Evolutionary conservation across 2,797 vertebrate species (phyloP), one percentile per base, ranked within the genome.

Genomic region (Chelmon rostratus): DNA sequence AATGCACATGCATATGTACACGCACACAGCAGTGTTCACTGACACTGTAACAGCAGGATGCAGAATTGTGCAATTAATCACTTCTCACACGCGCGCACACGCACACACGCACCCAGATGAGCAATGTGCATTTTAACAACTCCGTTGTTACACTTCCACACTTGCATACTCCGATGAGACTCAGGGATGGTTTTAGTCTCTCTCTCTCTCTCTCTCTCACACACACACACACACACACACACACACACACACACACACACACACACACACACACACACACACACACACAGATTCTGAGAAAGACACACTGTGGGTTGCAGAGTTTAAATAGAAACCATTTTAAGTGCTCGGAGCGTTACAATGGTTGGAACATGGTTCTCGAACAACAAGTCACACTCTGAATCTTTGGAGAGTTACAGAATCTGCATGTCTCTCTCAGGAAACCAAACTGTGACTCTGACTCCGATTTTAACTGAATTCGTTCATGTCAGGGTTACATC

Each of bases 261-360:
- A n/a, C 21, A n/a, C 47, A 49, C 19, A 21, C 46, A 47, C 46
- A 21, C 46, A 47, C 52, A 56, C 28, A 56, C 40, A 44, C 76
- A 40, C 54, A 68, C 23, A 71, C 66, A 76, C 64, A 75, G 23
- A 70, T 78, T 68, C 33, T 38, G 35, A 47, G 57, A 77, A 66
- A 84, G 66, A 75, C 1, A 23, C 77, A 69, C 35, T 61, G 54
- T 68, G 64, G 68, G 78, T 65, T 66, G 57, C 66, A 77, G 31
- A 74, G 82, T 79, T 89, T 86, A 86, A 89, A 81, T 35, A 76
- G 59, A 82, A 83, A 77, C 68, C 58, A 47, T 82, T 73, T 62
- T 19, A 69, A 70, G 78, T 54, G 76, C 78, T 88, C n/a, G 1
- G 28, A 88, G 87, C 70, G 10, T 85, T 68, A 59, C 37, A 49